A percentile compares a stretch with the other conserved stretches of the same genome.
phyloP scores from a whole-genome alignment of 1,140 invertebrate genomes.

The Elymnias hypermnestra region DNA sequence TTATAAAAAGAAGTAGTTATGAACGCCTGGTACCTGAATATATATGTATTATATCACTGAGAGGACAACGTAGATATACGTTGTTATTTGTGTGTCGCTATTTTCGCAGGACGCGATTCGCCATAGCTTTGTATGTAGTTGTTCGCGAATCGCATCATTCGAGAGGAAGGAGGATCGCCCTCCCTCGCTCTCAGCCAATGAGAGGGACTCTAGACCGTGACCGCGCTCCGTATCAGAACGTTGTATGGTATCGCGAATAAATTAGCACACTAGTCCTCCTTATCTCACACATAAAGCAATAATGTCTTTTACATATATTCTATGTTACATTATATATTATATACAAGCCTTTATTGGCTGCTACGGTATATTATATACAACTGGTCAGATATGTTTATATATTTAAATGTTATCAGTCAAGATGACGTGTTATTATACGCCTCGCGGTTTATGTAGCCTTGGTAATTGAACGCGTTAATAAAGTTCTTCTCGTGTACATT shows the following conservation, averaged over 20 bases:
- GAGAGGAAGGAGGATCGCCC: conserved; percentile 72
- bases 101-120: conserved; percentile 58
- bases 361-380: no score
- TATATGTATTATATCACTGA: conserved; percentile 1
- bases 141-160: conserved; percentile 67
- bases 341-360: no score
- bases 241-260: conserved; percentile 53
- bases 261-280: conserved; percentile 41
- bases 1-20: no score
- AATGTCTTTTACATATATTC: no score
- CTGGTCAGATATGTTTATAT: no score
- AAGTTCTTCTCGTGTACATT: conserved; percentile 36
- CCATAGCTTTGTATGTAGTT: conserved; percentile 40
- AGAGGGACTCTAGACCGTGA: conserved; percentile 39
- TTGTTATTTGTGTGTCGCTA: conserved; percentile 27
- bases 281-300: conserved; percentile 33
- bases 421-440: conserved; percentile 9
- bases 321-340: no score
- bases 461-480: conserved; percentile 28
- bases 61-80: neutral
- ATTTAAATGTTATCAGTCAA: no score
- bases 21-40: conserved; percentile 25
- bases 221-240: conserved; percentile 33
- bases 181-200: conserved; percentile 58
- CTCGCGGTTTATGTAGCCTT: conserved; percentile 29